These are phyloP conservation scores for Taenaris catops DNA, from an alignment of 2,888 invertebrate genomes.

Conservation along the genomic window DNA sequence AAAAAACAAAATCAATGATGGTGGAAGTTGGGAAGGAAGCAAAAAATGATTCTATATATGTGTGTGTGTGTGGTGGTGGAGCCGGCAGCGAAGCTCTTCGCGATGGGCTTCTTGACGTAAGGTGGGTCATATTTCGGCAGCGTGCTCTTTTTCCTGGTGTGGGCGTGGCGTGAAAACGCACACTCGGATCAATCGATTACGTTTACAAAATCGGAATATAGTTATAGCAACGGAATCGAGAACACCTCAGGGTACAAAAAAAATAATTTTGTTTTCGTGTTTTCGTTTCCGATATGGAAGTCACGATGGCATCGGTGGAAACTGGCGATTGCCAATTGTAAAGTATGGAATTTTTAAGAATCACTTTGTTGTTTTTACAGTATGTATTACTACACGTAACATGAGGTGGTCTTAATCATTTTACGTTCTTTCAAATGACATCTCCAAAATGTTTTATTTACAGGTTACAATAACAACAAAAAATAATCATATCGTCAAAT, in stretches of 20 bases:
- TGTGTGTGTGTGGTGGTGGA: conserved; percentile 84
- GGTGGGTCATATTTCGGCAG: conserved; percentile 94
- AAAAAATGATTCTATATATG: too few relatives aligned
- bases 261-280: conserved; percentile 33
- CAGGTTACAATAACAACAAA: too few relatives aligned
- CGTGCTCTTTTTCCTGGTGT: conserved; percentile 91
- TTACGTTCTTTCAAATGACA: too few relatives aligned
- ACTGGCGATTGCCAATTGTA: conserved; percentile 26
- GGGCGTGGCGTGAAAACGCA: conserved; percentile 78
- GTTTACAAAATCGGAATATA: conserved; percentile 52
- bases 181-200: conserved; percentile 79
- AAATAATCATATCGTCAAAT: too few relatives aligned
- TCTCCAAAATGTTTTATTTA: too few relatives aligned
- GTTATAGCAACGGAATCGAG: conserved; percentile 41
- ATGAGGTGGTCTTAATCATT: too few relatives aligned
- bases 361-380: too few relatives aligned
- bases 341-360: too few relatives aligned
- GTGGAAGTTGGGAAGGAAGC: conserved; percentile 69
- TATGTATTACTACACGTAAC: too few relatives aligned
- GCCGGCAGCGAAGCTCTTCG: conserved; percentile 84
- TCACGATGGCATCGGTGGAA: conserved; percentile 29
- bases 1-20: too few relatives aligned
- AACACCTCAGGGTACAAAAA: conserved; percentile 37
- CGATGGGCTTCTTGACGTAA: conserved; percentile 90
- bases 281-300: conserved; percentile 33